Base-by-base conservation (phyloP, 2,113 vertebrate species). In the Mirounga angustirostris region DNA sequence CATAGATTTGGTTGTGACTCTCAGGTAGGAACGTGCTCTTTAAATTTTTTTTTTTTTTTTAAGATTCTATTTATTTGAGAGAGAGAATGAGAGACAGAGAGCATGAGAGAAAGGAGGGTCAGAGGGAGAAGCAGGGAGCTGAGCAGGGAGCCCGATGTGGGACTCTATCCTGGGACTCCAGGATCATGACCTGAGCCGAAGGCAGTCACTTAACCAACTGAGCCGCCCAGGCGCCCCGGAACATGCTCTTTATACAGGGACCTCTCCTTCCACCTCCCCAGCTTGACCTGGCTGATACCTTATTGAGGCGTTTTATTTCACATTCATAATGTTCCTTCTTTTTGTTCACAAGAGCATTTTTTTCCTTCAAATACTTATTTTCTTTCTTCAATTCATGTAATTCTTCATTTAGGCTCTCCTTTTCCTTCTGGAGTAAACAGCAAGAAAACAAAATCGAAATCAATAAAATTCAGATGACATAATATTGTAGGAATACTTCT, bases 241-340 rank as follows among this genome's bases (percentile, higher is more conserved):
- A 79, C 7, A 0, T 78, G 7, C 6, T 61, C 12, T 65, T 86
- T 22, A 13, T 4, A 58, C 26, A 54, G 46, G n/a, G n/a, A n/a
- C 19, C 10, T 71, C 18, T 22, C 21, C 1, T 26, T 1, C 14
- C n/a, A 14, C 16, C 36, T 43, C 85, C 36, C 43, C 4, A 7
- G 4, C 9, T 80, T 14, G 16, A 22, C 28, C 33, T 3, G 4
- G 15, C 24, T 79, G 90, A 58, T 98, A 99, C 99, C 99, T 99
- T 98, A 82, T 99, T 99, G 69, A 99, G 99, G 40, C 98, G 98
- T 80, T 81, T 98, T 92, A 99, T 99, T 98, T 99, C 99, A 97
- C 95, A 92, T 78, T 99, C 98, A n/a, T 98, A 99, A 36, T 98
- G 93, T 33, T 99, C 98, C 56, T 98, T 98, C 94, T 95, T 99